Percentiles rank a stretch among this genome's conserved stretches.
Evolutionary conservation across 2,113 vertebrate species (phyloP).

Genomic region (Tauraco erythrolophus): DNA sequence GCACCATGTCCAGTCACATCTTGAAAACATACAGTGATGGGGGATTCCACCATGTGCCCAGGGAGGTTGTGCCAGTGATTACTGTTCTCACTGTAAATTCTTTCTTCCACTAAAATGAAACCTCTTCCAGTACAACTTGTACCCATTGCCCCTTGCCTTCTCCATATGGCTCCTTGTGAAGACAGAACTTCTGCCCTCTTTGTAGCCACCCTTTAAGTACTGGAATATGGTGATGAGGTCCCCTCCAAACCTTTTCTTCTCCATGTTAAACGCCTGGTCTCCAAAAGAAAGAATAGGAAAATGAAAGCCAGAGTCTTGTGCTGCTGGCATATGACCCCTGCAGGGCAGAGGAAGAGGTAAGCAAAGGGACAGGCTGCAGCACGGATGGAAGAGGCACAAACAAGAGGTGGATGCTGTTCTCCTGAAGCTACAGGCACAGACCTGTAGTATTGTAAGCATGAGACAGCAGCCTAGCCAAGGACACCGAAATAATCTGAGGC

Average conservation of each 20-base stretch:
- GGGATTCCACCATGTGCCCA: not conserved
- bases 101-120: not conserved
- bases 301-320: not conserved
- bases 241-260: not conserved
- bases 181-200: not conserved
- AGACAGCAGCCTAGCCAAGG: not conserved
- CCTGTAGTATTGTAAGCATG: not conserved
- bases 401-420: not conserved
- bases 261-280: not conserved
- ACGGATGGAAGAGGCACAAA: not conserved
- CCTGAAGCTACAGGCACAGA: not conserved
- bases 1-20: not conserved
- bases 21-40: not conserved
- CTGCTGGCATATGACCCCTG: accelerated
- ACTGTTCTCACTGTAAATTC: not conserved
- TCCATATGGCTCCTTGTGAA: not conserved
- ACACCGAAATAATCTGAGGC: not conserved
- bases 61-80: not conserved
- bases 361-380: not conserved
- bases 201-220: not conserved
- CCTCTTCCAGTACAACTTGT: not conserved
- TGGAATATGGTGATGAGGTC: not conserved
- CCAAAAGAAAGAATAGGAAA: not conserved
- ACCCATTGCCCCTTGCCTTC: not conserved
- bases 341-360: not conserved